Evolutionary conservation across 2,888 invertebrate genomes (phyloP).

Genomic region (Hypercompe scribonia): DNA sequence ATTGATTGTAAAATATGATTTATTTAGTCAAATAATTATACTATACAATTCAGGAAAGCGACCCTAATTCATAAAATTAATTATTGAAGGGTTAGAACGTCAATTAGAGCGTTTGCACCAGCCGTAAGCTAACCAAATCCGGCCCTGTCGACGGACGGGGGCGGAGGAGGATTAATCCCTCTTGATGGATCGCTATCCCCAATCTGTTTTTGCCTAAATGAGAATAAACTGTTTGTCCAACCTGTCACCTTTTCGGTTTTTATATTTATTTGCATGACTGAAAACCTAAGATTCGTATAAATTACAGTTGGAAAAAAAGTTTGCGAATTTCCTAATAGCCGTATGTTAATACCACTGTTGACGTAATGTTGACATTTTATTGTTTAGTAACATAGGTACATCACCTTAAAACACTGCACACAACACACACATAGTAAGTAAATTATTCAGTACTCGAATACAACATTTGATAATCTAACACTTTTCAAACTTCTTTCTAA

Average conservation of each 20-base stretch:
- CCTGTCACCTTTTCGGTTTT: constrained; percentile 49
- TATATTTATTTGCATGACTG: constrained; percentile 27
- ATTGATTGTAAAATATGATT: background rate
- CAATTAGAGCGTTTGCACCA: constrained; percentile 49
- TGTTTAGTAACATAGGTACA: too few species aligned
- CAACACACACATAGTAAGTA: too few species aligned
- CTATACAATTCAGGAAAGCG: constrained; percentile 2
- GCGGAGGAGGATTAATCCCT: constrained; percentile 62
- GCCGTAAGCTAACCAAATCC: constrained; percentile 50
- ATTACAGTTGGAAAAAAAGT: background rate
- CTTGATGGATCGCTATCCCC: constrained; percentile 70
- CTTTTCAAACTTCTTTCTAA: too few species aligned
- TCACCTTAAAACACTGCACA: too few species aligned
- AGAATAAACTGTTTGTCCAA: constrained; percentile 65
- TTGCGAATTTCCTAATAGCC: background rate
- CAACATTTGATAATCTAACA: too few species aligned
- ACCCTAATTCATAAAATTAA: constrained; percentile 44
- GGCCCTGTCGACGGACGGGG: constrained; percentile 45
- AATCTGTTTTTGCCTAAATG: constrained; percentile 73
- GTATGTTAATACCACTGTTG: background rate
- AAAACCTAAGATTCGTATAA: background rate
- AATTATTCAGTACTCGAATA: too few species aligned
- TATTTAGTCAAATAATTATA: background rate
- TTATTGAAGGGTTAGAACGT: constrained; percentile 39
- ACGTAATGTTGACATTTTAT: background rate